Percentiles rank a stretch among this genome's conserved stretches.
These are phyloP conservation scores for Guaruba guarouba DNA, from an alignment of 2,113 vertebrate species.

Conservation along the genomic window DNA sequence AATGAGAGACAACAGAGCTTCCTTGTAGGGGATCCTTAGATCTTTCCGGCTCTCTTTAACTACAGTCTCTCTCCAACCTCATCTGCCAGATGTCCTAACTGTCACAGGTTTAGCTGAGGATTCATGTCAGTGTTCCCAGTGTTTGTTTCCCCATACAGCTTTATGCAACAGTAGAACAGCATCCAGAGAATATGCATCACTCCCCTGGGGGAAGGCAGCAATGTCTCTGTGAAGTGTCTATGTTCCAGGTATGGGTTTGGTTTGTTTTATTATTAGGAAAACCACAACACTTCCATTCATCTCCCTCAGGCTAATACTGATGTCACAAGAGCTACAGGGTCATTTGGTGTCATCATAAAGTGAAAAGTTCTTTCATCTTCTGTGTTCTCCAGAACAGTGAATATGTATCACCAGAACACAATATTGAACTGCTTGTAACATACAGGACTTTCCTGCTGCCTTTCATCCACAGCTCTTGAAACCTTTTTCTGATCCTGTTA, in stretches of 20 bases:
- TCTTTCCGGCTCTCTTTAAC: background rate
- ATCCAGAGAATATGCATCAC: background rate
- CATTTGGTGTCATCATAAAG: background rate
- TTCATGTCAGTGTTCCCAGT: background rate
- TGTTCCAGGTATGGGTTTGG: background rate
- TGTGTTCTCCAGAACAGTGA: background rate
- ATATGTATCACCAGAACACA: background rate
- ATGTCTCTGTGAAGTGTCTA: background rate
- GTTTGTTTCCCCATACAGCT: background rate
- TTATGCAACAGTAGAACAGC: background rate
- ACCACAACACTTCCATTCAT: background rate
- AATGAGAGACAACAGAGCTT: background rate
- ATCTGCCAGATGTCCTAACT: background rate
- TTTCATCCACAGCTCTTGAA: background rate
- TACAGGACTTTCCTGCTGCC: background rate
- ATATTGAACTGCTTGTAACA: background rate
- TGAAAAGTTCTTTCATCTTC: background rate
- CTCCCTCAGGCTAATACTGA: background rate
- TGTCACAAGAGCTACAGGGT: background rate
- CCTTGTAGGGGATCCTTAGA: background rate
- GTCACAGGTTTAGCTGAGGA: background rate
- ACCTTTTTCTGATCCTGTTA: background rate
- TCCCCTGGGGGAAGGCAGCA: background rate
- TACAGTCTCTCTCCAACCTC: background rate
- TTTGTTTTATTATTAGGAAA: background rate